Percentiles rank a stretch among this genome's conserved stretches.
These are phyloP conservation scores for Macropodus opercularis DNA, from an alignment of 2,797 vertebrate species.

Conservation along the genomic window DNA sequence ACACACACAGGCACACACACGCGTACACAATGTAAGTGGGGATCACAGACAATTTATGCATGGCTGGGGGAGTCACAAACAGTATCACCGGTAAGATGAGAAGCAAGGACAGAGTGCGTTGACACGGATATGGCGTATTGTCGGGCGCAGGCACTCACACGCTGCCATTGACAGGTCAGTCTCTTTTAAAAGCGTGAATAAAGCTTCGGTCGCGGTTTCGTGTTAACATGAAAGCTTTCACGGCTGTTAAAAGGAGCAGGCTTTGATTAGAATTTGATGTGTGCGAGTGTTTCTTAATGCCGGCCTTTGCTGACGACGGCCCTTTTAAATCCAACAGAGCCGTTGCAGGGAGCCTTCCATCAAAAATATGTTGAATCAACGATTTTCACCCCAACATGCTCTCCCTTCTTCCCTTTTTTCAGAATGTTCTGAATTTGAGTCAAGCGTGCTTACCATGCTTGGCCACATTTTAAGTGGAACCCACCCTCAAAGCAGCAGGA, in stretches of 20 bases:
- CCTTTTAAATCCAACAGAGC: conserved; percentile 71
- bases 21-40: conserved; percentile 34
- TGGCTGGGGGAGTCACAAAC: conserved; percentile 53
- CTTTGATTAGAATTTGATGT: conserved; percentile 79
- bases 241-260: conserved; percentile 68
- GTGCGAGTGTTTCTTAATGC: conserved; percentile 73
- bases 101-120: conserved; percentile 61
- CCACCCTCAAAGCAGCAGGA: conserved; percentile 28
- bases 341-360: conserved; percentile 65
- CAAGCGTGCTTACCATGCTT: conserved; percentile 24
- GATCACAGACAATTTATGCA: conserved; percentile 67
- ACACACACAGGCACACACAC: conserved; percentile 25
- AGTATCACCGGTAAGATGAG: conserved; percentile 69
- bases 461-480: conserved; percentile 41
- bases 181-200: conserved; percentile 71
- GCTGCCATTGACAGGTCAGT: conserved; percentile 61
- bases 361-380: conserved; percentile 73
- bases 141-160: conserved; percentile 46
- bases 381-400: conserved; percentile 59
- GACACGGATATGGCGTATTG: conserved; percentile 67
- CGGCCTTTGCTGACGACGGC: conserved; percentile 66
- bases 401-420: background rate
- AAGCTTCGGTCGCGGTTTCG: conserved; percentile 73
- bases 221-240: conserved; percentile 81
- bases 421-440: conserved; percentile 41